phyloP scores from a whole-genome alignment of 92 coral and sea anemone species.

The Galaxea fascicularis region DNA sequence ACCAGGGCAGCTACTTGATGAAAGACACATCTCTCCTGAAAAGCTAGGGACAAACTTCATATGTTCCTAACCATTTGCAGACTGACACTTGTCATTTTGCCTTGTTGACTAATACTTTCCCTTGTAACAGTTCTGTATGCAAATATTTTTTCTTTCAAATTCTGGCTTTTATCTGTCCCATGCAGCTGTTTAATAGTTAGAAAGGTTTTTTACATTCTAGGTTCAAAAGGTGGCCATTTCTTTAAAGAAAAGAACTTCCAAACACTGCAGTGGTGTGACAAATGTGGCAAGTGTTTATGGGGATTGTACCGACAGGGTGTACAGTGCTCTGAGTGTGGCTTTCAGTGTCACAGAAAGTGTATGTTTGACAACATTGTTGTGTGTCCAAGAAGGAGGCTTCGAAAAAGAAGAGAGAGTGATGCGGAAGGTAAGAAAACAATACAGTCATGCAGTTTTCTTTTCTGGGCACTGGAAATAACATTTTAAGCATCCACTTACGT shows the following conservation, averaged over 20 bases:
- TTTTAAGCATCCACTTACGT: too few relatives aligned
- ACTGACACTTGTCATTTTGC: too few relatives aligned
- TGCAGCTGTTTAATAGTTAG: neutral
- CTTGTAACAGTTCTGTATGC: too few relatives aligned
- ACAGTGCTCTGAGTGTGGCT: constrained; percentile 92
- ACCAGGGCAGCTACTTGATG: too few relatives aligned
- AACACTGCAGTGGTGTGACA: constrained; percentile 91
- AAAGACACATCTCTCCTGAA: too few relatives aligned
- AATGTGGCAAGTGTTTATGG: constrained; percentile 91
- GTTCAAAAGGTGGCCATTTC: constrained; percentile 83
- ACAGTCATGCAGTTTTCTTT: neutral
- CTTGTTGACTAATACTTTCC: too few relatives aligned
- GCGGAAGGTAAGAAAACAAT: constrained; percentile 64
- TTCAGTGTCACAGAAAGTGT: constrained; percentile 87
- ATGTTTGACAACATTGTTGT: constrained; percentile 71
- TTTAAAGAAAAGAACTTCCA: constrained; percentile 75
- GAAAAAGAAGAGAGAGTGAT: constrained; percentile 76
- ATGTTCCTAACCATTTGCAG: too few relatives aligned
- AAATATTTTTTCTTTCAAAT: neutral
- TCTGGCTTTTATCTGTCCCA: neutral
- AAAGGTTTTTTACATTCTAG: constrained; percentile 33
- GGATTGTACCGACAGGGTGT: constrained; percentile 91
- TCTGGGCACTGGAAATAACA: too few relatives aligned
- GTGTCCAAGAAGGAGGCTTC: constrained; percentile 87
- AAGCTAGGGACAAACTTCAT: too few relatives aligned